Evolutionary conservation across 1,140 invertebrate species (phyloP), one percentile per base, ranked within the genome.

Genomic region (Micrasema minimum): DNA sequence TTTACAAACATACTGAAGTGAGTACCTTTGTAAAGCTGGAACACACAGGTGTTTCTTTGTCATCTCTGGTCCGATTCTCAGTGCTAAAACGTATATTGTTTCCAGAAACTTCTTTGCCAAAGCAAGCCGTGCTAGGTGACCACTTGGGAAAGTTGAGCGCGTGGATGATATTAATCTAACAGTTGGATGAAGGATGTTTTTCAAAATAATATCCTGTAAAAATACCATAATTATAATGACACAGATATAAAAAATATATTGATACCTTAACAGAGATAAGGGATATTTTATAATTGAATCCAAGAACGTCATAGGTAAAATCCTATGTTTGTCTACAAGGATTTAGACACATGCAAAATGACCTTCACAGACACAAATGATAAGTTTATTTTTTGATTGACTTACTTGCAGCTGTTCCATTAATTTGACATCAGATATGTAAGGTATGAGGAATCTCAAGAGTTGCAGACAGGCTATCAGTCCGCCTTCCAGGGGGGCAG

Each of bases 381-480:
- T n/a, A n/a, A n/a, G n/a, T n/a, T n/a, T n/a, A 4, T 31, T 31
- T 31, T 31, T 31, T 31, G 69, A 72, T 72, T 3, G 22, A 67
- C 50, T 79, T 80, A 92, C 92, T 82, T 92, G 89, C 69, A 97
- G 84, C 61, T 93, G 87, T 76, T 96, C 92, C 92, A 96, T 95
- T 9, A 98, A 85, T 43, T 90, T 91, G 16, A 88, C 86, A 81
- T 97, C 95, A n/a, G 89, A 91, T 69, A 97, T 83, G 78, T 90
- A 94, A 0, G 93, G 91, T 76, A 95, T 86, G 11, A 95, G 87
- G 78, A 92, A 89, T 78, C 91, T 91, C 9, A 98, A 79, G 45
- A 98, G 81, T 48, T 93, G 89, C 48, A 97, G 80, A 65, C 92
- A 93, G 2, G 94, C 94, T 61, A 97, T 89, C 2, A 97, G 86